Evolutionary conservation across 2,113 vertebrate genomes (phyloP), one percentile per base, ranked within the genome.

Genomic region (Percopsis transmontana): DNA sequence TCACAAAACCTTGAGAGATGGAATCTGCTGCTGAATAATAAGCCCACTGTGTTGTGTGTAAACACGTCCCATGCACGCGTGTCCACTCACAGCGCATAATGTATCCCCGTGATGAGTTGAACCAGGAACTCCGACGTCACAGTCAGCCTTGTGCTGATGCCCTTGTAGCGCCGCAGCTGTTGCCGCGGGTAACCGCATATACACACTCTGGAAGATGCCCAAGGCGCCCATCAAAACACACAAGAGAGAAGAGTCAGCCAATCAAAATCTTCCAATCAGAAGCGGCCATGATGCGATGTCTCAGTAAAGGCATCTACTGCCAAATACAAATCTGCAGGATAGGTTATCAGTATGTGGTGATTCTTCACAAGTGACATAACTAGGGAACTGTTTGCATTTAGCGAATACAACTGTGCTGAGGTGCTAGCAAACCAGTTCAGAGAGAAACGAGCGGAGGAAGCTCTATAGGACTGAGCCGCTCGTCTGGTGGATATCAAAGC

Each of bases 111-210:
- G 77, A 99, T 92, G 90, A 99, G 94, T 57, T 99, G 97, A 44
- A 99, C 97, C 91, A 99, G 93, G 91, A 98, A 99, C 78, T 97
- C 96, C 9, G 97, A 94, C 3, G 97, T 98, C 74, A 98, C 90
- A 0, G 94, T 95, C 90, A 99, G 92, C 50, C 96, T 94, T 11
- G 84, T 87, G 80, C 82, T 97, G 70, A 96, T 83, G 77, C 95
- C 96, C 89, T 93, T 96, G 84, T 97, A 97, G 67, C 96, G 93
- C 65, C 96, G 94, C 63, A 96, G 86, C 85, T 97, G 94, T 51
- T 99, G 97, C 70, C 96, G 92, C 68, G 96, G 97, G 89, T 96
- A 99, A 80, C 97, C 97, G 70, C 94, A 98, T 81, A 98, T 94
- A 89, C 94, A 96, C 56, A 99, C 94, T 87, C 97, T 99, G 88